Evolutionary conservation across 2,797 vertebrate genomes (phyloP), one percentile per base, ranked within the genome.

Genomic region (Prionace glauca): DNA sequence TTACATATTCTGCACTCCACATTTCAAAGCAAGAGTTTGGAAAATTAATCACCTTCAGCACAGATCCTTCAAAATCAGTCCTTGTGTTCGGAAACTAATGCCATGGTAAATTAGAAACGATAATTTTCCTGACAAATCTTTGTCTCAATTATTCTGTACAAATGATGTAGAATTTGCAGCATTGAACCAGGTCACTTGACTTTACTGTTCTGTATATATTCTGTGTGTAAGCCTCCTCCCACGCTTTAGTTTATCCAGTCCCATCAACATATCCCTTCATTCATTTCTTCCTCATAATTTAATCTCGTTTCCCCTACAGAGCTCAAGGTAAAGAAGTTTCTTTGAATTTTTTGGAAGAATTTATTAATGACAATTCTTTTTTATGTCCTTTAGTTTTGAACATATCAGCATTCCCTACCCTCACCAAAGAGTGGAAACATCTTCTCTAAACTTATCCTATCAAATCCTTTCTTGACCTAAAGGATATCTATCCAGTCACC

Each of bases 1-100:
- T 69, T 92, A 11, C 62, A 67, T 67, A 67, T 69, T 92, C 65
- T 69, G 32, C 9, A 69, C 62, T 92, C 9, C n/a, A 41, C 1
- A 67, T 67, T 92, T 92, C 62, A 92, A 92, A 69, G 90, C 90
- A 69, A 92, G 16, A 69, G 20, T 92, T 24, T 92, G 90, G 32
- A 92, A 69, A 69, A 67, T 26, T 69, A 92, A 41, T 92, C 62
- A 92, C 90, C 18, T 69, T 20, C 65, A 69, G n/a, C 69, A 11
- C 62, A 69, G 90, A 92, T 41, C n/a, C 10, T 92, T 91, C 60
- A n/a, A 65, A 62, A n/a, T 65, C 88, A 91, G 29, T 1, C 12
- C 16, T 65, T 92, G 3, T 36, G 65, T 62, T 62, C 14, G 9
- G 4, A 90, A n/a, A 24, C 32, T 18, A 20, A 67, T 9, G 20